Conservation (phyloP, 37 sponge, comb jelly and placozoan species). For the Axinella damicornis region DNA sequence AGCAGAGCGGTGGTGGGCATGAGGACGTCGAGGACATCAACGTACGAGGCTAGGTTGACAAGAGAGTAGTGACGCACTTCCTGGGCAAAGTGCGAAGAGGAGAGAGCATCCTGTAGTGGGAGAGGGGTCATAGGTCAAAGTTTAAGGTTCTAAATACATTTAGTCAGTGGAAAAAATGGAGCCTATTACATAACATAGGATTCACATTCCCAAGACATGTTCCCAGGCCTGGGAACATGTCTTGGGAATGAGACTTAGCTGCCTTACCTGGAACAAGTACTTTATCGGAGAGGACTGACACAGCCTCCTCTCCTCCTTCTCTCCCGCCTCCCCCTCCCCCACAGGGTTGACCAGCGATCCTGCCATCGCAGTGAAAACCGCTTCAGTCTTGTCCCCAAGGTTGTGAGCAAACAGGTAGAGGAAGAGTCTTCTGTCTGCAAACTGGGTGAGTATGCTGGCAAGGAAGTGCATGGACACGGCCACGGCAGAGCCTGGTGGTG, state of each 20-base stretch:
- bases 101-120: slow-evolving; percentile 29
- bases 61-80: slow-evolving; percentile 23
- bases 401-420: slow-evolving; percentile 64
- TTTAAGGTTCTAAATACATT: not conserved
- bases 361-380: slow-evolving; percentile 33
- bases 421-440: slow-evolving; percentile 67
- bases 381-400: not conserved
- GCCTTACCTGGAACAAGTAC: slow-evolving; percentile 53
- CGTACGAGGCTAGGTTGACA: slow-evolving; percentile 40
- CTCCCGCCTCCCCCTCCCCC: slow-evolving; percentile 10
- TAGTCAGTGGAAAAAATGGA: too few relatives aligned
- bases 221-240: too few relatives aligned
- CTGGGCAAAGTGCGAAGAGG: slow-evolving; percentile 32
- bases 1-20: not conserved
- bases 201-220: too few relatives aligned
- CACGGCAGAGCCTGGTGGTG: slow-evolving; percentile 60
- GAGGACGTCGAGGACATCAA: slow-evolving; percentile 8
- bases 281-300: slow-evolving; percentile 45
- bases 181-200: too few relatives aligned
- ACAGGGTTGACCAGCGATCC: slow-evolving; percentile 1
- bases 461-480: slow-evolving; percentile 63
- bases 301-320: slow-evolving; percentile 9
- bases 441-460: slow-evolving; percentile 56
- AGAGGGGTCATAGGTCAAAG: not conserved
- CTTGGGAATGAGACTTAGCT: too few relatives aligned